A percentile compares a stretch with the other conserved stretches of the same genome.
Conservation (phyloP, 1,140 invertebrate genomes). For the Hylyphantes graminicola region DNA sequence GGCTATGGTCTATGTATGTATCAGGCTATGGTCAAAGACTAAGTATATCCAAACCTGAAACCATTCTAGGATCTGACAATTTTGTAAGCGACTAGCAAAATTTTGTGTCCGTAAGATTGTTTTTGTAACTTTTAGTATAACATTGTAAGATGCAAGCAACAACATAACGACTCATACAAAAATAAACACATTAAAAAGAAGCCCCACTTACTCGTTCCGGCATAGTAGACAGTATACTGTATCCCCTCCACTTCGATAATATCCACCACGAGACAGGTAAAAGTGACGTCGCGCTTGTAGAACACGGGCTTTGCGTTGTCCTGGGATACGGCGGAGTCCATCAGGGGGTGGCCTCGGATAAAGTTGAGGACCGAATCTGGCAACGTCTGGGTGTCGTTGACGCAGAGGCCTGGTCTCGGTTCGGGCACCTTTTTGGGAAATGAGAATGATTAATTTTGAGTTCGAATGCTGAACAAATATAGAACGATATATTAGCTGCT, state of each 20-base stretch:
- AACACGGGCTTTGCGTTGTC: conserved; percentile 89
- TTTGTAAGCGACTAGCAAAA: too few relatives aligned
- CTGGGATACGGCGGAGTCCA: conserved; percentile 93
- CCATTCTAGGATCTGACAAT: too few relatives aligned
- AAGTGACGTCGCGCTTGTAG: conserved; percentile 87
- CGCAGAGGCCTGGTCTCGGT: conserved; percentile 88
- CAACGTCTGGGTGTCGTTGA: conserved; percentile 86
- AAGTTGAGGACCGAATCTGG: conserved; percentile 90
- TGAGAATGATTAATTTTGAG: too few relatives aligned
- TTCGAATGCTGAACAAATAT: too few relatives aligned
- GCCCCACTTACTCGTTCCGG: conserved; percentile 80
- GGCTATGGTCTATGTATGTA: too few relatives aligned
- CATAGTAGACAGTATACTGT: conserved; percentile 87
- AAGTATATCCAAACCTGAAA: too few relatives aligned
- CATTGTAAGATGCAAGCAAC: too few relatives aligned
- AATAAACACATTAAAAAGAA: neutral
- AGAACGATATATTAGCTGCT: too few relatives aligned
- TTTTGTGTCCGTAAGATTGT: too few relatives aligned
- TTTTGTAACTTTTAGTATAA: too few relatives aligned
- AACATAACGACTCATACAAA: too few relatives aligned
- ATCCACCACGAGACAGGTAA: conserved; percentile 88
- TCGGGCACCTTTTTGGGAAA: conserved; percentile 82
- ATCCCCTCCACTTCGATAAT: conserved; percentile 80
- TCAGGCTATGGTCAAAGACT: too few relatives aligned
- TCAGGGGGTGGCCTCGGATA: conserved; percentile 93